Evolutionary conservation across 2,797 vertebrate species (phyloP), one percentile per base, ranked within the genome.

Genomic region (Sparidentex hasta): DNA sequence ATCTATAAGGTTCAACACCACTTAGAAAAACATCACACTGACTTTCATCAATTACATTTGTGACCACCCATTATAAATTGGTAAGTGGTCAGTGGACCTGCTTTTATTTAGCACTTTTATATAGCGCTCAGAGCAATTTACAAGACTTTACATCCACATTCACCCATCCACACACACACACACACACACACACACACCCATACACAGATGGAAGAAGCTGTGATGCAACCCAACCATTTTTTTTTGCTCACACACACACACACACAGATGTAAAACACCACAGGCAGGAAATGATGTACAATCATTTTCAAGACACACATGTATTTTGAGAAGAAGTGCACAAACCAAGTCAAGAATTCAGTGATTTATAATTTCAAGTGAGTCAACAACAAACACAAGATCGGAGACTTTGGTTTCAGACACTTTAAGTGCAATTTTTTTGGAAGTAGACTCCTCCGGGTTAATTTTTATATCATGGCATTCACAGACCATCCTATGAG

Each of bases 401-500:
- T 57, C 12, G 61, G 38, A 17, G 33, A 48, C 0, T 56, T 62
- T 51, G n/a, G 17, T 47, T 48, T 74, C 17, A 65, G 27, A 7
- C 7, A 44, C 11, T 54, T 65, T 51, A 27, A 81, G 81, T 69
- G 44, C 44, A 86, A 7, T 3, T 59, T 65, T 65, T 68, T 21
- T 51, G 7, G 44, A 21, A 47, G 13, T n/a, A 25, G 23, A 78
- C 16, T 62, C 3, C 0, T 55, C 17, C 2, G 2, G 4, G 8
- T 46, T 59, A 2, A 62, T 61, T 57, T 70, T 65, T 12, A 65
- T 12, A 52, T 47, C 11, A 46, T 1, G 46, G 1, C 13, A 66
- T 29, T 47, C 47, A 47, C 20, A 80, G 23, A 61, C 27, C 65
- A 61, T 50, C 17, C 20, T 33, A 52, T 11, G 13, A 57, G 43